Conservation (phyloP, 2,797 vertebrate genomes). For the Momotus momota region DNA sequence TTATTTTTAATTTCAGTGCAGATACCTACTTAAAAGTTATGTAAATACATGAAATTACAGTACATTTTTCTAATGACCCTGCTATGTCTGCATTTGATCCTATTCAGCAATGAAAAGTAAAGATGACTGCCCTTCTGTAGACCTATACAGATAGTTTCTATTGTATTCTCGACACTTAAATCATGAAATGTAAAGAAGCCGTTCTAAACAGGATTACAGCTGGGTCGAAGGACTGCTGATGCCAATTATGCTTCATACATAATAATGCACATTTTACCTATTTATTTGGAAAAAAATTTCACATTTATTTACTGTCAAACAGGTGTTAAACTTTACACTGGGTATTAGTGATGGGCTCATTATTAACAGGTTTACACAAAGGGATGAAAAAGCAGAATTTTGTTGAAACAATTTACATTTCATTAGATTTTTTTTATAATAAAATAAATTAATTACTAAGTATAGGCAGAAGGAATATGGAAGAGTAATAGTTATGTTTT, state of each 20-base stretch:
- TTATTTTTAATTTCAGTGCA: conserved; percentile 43
- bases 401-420: conserved; percentile 93
- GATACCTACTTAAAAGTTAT: conserved; percentile 28
- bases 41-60: conserved; percentile 45
- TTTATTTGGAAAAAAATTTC: conserved; percentile 92
- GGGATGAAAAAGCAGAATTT: conserved; percentile 90
- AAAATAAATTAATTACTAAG: conserved; percentile 97
- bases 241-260: conserved; percentile 71
- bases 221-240: conserved; percentile 40
- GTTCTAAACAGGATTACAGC: neutral
- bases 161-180: neutral
- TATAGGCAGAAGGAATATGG: conserved; percentile 90
- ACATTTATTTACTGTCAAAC: conserved; percentile 99
- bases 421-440: conserved; percentile 84
- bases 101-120: conserved; percentile 6
- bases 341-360: conserved; percentile 97
- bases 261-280: conserved; percentile 80
- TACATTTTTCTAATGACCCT: conserved; percentile 38
- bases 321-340: conserved; percentile 99
- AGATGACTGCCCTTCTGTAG: conserved; percentile 22
- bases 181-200: neutral
- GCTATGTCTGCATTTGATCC: conserved; percentile 17
- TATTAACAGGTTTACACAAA: conserved; percentile 97
- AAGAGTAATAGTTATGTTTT: conserved; percentile 82
- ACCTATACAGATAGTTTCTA: conserved; percentile 11